A percentile compares a stretch with the other conserved stretches of the same genome.
Conservation (phyloP, 2,888 invertebrate genomes). For the Scaptomyza parva region DNA sequence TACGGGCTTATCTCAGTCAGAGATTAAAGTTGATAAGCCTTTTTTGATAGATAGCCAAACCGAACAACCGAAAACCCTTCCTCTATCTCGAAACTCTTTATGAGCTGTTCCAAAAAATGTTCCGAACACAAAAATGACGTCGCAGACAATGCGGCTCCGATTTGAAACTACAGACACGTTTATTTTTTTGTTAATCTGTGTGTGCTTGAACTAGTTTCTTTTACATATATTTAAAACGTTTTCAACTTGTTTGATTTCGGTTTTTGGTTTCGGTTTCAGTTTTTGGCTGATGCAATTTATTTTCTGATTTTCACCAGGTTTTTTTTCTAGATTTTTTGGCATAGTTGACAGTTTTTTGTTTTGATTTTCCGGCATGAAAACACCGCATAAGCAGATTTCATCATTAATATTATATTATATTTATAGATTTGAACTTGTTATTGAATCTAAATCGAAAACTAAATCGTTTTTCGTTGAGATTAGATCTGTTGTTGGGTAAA, state of each 20-base stretch:
- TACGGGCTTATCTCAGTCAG: too few species aligned
- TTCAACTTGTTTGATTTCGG: constrained; percentile 10
- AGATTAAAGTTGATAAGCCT: too few species aligned
- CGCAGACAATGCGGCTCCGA: constrained; percentile 16
- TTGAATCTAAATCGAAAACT: too few species aligned
- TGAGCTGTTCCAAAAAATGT: too few species aligned
- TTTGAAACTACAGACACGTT: constrained; percentile 2
- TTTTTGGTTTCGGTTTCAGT: too few species aligned
- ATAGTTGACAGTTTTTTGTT: constrained; percentile 1
- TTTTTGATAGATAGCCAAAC: too few species aligned
- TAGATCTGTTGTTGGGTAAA: constrained; percentile 10
- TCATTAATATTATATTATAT: constrained; percentile 19
- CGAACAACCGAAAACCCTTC: too few species aligned
- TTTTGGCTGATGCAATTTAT: constrained; percentile 54
- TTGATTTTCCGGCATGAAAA: constrained; percentile 40
- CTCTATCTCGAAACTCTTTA: too few species aligned
- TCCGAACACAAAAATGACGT: too few species aligned
- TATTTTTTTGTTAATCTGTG: constrained; percentile 1
- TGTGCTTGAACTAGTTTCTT: constrained; percentile 60
- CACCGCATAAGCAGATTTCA: constrained; percentile 38
- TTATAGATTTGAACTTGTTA: background rate
- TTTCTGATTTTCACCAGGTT: constrained; percentile 20
- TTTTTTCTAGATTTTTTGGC: constrained; percentile 8
- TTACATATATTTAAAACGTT: too few species aligned
- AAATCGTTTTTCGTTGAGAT: constrained; percentile 8